Base-by-base conservation (phyloP, 2,113 vertebrate genomes). In the Jacana jacana region DNA sequence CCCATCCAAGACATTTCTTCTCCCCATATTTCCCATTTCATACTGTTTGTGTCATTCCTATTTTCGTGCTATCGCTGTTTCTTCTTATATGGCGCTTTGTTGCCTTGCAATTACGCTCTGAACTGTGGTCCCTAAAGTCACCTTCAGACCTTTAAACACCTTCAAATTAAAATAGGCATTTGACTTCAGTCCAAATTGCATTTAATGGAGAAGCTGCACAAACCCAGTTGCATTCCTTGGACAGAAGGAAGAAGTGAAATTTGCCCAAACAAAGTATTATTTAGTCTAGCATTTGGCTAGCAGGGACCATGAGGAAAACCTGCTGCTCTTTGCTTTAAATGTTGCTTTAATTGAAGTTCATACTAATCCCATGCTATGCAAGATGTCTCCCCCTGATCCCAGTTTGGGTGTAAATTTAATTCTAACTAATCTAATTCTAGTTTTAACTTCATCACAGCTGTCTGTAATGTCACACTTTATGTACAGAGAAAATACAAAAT, bases 21-120 rank as follows among this genome's bases (percentile, higher is more conserved):
- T 91, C 30, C 49, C 52, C 86, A 11, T 48, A 94, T 91, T 96
- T 94, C 92, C 93, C 91, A 93, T 92, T 96, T 97, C 65, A 78
- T 72, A 49, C 46, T 89, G 84, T 91, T 94, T 92, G 76, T 81
- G 80, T 80, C 44, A 85, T 52, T 54, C 88, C 66, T 80, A 80
- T 93, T 84, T 93, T 84, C 66, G 42, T 39, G 28, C 57, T 89
- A 61, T 77, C 72, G 55, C 60, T 73, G 58, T 76, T 72, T 79
- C 65, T 85, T 87, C 40, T 77, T 16, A 3, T 5, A 68, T 24
- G 22, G 52, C 63, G 27, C 31, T 51, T 44, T 75, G 44, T n/a
- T 75, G 48, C 70, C 78, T 84, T 92, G 77, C 81, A 91, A 33
- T 86, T 81, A 72, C 17, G 28, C 44, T 91, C 10, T 69, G 76